phyloP scores from a whole-genome alignment of 37 sponge, comb jelly and placozoan genomes.

The Lycopodina hypogea region DNA sequence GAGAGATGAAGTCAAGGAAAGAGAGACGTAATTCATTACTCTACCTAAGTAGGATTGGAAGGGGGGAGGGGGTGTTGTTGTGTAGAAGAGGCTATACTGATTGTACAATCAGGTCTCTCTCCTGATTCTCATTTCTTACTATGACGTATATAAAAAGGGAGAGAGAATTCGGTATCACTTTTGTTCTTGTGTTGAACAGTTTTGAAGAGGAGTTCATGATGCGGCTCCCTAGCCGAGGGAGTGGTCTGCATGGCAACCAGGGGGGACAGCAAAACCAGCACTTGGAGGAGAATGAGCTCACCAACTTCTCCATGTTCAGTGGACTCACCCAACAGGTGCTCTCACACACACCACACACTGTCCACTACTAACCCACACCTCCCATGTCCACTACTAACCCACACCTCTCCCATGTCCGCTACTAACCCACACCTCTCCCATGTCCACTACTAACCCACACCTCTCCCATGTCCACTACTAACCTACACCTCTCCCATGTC shows the following conservation, averaged over 20 bases:
- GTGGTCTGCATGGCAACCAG: slow-evolving; percentile 9
- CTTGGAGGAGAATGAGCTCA: slow-evolving; percentile 34
- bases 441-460: no score
- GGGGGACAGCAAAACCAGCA: no score
- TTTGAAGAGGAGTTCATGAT: slow-evolving; percentile 83
- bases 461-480: not conserved
- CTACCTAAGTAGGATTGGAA: not conserved
- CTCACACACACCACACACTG: no score
- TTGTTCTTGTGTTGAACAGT: slow-evolving; percentile 7
- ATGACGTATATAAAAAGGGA: no score
- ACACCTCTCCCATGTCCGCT: not conserved
- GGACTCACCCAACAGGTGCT: slow-evolving; percentile 13
- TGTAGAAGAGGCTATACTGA: no score
- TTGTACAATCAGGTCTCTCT: no score
- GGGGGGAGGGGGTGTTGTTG: no score
- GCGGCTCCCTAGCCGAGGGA: slow-evolving; percentile 40
- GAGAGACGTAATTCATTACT: slow-evolving; percentile 3
- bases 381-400: no score
- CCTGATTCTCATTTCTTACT: no score
- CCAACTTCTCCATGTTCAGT: slow-evolving; percentile 42
- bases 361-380: no score
- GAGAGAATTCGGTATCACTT: no score
- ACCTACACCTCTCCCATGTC: not conserved
- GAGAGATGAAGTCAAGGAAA: slow-evolving; percentile 44
- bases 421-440: no score